Base-by-base conservation (phyloP, 35 echinoderm and acorn worm species). In the Apostichopus parvimensis region DNA sequence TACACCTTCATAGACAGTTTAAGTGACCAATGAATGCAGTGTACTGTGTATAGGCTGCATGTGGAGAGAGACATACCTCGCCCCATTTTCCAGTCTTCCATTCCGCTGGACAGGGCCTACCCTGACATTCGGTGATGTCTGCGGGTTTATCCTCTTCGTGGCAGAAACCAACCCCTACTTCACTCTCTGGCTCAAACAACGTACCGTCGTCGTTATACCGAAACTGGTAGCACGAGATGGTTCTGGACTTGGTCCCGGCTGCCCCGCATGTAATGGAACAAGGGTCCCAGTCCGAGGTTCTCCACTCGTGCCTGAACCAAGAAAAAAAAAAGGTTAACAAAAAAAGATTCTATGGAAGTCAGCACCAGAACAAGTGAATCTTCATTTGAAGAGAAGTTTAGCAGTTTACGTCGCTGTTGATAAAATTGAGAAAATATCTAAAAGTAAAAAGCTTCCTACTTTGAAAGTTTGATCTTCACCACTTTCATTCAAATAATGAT, bases 261-360 rank as follows among this genome's bases (percentile, higher is more conserved):
- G 52, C 12, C 34, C 93, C 93, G 78, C 93, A 94, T 6, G 87
- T 94, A 6, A 20, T 20, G 22, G 93, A 91, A 73, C 93, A 94
- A 17, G 55, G 54, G 21, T 65, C 78, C 93, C 93, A 94, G 58
- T 90, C 60, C n/a, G 61, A 20, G 18, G 87, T 24, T 52, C 75
- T 8, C 93, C 93, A 94, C 24, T 84, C 88, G 79, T 91, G 90
- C 53, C 93, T 94, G 60, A 6, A 54, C 5, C 24, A 64, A 76
- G 71, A 77, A 22, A 9, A 73, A n/a, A 53, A 6, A 84, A 53
- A 53, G 25, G 7, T 28, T 28, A 28, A 28, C 26, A 28, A 11
- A 78, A 78, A 61, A 7, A 45, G 71, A 75, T 75, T 75, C 21
- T 17, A 75, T 75, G 71, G 71, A 61, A 61, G 58, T 9, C 58